Base-by-base conservation (phyloP, 2,888 invertebrate species). In the Syritta pipiens region DNA sequence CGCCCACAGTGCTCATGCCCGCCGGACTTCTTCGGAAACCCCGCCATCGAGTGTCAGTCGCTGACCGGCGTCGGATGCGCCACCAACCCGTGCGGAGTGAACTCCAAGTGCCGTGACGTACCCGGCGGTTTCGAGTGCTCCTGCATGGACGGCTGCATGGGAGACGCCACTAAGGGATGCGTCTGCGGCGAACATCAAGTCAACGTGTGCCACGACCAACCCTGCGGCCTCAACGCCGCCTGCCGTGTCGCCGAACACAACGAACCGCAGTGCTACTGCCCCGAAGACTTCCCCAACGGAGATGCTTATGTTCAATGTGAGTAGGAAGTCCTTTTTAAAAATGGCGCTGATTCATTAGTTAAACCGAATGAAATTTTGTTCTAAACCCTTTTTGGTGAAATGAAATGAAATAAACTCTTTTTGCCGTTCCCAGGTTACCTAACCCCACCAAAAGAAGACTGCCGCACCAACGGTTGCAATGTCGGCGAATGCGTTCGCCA, bases 301-400 rank as follows among this genome's bases (percentile, higher is more conserved):
- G 94, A 97, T 90, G 95, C 96, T 17, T 93, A 94, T 85, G 92
- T 93, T 84, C 94, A 94, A 92, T 96, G 96, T 96, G 90, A 92
- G 94, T 92, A 12, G 1, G 7, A 17, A 17, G 1, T 12, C 5
- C 14, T 2, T 14, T 6, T 7, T 1, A n/a, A 9, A 4, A 9
- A 5, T 1, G 1, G 17, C 1, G 14, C 7, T 17, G 17, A 37
- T 14, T 10, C n/a, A 1, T 28, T 28, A 4, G n/a, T n/a, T n/a
- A n/a, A n/a, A n/a, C n/a, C n/a, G n/a, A n/a, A n/a, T n/a, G n/a
- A n/a, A n/a, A n/a, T n/a, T n/a, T n/a, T n/a, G n/a, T n/a, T n/a
- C n/a, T n/a, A n/a, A n/a, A n/a, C n/a, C n/a, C n/a, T n/a, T n/a
- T n/a, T n/a, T n/a, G n/a, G n/a, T n/a, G n/a, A n/a, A n/a, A n/a